A percentile compares a stretch with the other conserved stretches of the same genome.
phyloP scores from a whole-genome alignment of 2,797 vertebrate genomes.

The Enteromius radiatus region DNA sequence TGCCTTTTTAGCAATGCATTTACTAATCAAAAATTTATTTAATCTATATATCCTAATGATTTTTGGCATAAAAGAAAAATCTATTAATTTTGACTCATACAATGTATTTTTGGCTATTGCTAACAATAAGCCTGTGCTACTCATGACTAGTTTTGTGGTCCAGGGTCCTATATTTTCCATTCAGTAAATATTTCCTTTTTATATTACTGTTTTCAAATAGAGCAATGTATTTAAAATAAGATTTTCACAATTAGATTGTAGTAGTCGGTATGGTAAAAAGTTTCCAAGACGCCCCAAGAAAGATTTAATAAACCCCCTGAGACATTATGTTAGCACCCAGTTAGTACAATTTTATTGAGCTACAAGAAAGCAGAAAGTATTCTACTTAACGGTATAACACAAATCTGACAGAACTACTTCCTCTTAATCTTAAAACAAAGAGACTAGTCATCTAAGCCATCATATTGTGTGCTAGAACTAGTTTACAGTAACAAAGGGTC shows the following conservation, averaged over 20 bases:
- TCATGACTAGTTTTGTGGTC: not conserved
- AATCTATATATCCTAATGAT: not conserved
- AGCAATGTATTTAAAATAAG: not conserved
- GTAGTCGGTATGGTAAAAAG: not conserved
- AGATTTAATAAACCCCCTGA: not conserved
- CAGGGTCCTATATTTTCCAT: not conserved
- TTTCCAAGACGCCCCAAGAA: not conserved
- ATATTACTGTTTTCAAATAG: not conserved
- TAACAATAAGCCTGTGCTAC: not conserved
- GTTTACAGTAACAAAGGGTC: not conserved
- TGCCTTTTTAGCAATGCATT: not conserved
- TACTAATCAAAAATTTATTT: not conserved
- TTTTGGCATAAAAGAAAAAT: not conserved
- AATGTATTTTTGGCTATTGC: not conserved
- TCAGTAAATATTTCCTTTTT: not conserved
- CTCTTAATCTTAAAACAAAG: constrained; percentile 17
- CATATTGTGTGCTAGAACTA: not conserved
- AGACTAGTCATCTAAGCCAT: not conserved
- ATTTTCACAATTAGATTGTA: not conserved
- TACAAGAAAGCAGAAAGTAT: not conserved
- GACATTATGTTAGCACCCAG: not conserved
- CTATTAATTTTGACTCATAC: not conserved
- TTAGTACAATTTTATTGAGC: not conserved
- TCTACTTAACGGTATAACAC: not conserved
- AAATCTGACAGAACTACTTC: constrained; percentile 19